These are phyloP conservation scores for Bufo gargarizans DNA, from an alignment of 2,113 vertebrate genomes.

Conservation along the genomic window DNA sequence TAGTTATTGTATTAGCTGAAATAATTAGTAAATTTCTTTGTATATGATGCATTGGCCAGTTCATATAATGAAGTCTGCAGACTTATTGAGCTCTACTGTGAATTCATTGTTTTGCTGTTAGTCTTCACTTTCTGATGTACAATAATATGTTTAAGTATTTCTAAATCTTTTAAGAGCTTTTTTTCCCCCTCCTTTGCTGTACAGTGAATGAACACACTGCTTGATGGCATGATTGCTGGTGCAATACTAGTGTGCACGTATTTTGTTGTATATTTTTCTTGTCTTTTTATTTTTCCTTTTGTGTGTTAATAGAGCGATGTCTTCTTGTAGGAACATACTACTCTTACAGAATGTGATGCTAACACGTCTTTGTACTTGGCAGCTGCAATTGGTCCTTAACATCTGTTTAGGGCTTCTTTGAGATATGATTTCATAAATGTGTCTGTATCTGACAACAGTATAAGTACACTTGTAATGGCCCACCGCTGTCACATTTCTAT, in stretches of 20 bases:
- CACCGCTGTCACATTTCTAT: conserved; percentile 31
- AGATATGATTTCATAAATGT: background rate
- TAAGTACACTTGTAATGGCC: conserved; percentile 21
- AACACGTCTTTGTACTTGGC: background rate
- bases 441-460: background rate
- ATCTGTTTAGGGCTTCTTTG: background rate
- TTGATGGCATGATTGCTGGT: conserved; percentile 7
- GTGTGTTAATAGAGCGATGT: background rate
- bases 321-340: background rate
- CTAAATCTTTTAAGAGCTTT: background rate
- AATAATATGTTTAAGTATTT: background rate
- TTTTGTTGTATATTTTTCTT: background rate
- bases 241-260: background rate
- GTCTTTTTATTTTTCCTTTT: background rate
- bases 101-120: background rate
- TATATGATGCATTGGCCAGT: no score
- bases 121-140: background rate
- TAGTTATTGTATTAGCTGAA: no score
- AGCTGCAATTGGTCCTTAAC: background rate
- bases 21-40: no score
- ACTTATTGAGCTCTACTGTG: background rate
- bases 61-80: background rate
- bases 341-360: background rate
- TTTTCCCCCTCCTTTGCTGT: background rate
- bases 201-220: conserved; percentile 2